These are phyloP conservation scores for Chlamydotis undulata DNA, from an alignment of 2,113 vertebrate species.

Conservation along the genomic window DNA sequence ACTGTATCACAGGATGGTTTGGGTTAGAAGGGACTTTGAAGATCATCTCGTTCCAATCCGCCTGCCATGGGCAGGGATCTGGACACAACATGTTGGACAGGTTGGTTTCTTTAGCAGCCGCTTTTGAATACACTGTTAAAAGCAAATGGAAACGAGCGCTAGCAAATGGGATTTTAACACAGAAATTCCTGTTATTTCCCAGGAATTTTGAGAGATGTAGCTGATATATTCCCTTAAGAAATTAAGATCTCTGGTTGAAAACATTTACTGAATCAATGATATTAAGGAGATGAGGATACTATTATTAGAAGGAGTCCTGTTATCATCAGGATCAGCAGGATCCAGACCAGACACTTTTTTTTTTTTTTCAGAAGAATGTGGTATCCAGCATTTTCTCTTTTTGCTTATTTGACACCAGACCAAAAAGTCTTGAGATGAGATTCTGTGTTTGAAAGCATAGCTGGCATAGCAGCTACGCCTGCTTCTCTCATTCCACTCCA, in stretches of 20 bases:
- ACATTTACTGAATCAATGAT: background rate
- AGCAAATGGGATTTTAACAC: background rate
- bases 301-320: background rate
- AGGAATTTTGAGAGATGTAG: background rate
- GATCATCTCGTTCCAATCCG: background rate
- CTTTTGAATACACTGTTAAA: constrained; percentile 63
- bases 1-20: background rate
- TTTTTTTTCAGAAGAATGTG: background rate
- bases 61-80: constrained; percentile 40
- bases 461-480: background rate
- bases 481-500: background rate
- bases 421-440: background rate
- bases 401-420: background rate
- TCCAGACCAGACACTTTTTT: background rate
- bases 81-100: constrained; percentile 33
- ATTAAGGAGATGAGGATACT: background rate
- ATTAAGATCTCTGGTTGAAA: background rate
- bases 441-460: background rate
- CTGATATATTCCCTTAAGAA: background rate
- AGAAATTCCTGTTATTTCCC: background rate
- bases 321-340: background rate
- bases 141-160: background rate
- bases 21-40: too few species aligned
- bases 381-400: background rate
- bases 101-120: constrained; percentile 67